Conservation (phyloP, 2,888 invertebrate species). For the Labia minor region DNA sequence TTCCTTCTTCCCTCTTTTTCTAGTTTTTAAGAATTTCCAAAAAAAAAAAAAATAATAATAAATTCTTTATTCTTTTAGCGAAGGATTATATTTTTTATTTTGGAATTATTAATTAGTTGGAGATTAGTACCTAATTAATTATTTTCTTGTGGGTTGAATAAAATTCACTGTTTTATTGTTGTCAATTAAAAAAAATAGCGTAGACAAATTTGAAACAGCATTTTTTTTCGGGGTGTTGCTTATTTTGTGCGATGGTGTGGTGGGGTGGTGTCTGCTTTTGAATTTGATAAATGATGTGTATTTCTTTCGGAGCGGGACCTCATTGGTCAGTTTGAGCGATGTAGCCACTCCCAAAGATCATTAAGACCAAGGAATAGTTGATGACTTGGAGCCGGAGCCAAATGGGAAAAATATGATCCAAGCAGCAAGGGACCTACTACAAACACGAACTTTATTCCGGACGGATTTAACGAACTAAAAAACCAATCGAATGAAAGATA, state of each 20-base stretch:
- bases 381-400: background rate
- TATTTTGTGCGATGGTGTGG: background rate
- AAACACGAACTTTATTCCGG: background rate
- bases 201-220: background rate
- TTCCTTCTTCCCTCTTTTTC: no score
- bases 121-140: no score
- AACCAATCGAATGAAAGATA: slow-evolving; percentile 13
- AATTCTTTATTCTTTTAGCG: no score
- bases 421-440: background rate
- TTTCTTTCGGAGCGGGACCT: slow-evolving; percentile 15
- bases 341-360: slow-evolving; percentile 22
- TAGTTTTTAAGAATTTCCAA: no score
- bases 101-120: no score
- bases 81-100: no score
- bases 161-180: no score
- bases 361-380: slow-evolving; percentile 19
- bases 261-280: slow-evolving; percentile 16
- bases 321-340: slow-evolving; percentile 22
- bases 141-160: no score
- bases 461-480: background rate
- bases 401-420: background rate
- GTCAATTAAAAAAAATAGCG: background rate
- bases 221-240: slow-evolving; percentile 9
- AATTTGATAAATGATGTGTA: slow-evolving; percentile 21
- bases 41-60: no score